Conservation (phyloP, 1,140 invertebrate species). For the Drosophila rufa region DNA sequence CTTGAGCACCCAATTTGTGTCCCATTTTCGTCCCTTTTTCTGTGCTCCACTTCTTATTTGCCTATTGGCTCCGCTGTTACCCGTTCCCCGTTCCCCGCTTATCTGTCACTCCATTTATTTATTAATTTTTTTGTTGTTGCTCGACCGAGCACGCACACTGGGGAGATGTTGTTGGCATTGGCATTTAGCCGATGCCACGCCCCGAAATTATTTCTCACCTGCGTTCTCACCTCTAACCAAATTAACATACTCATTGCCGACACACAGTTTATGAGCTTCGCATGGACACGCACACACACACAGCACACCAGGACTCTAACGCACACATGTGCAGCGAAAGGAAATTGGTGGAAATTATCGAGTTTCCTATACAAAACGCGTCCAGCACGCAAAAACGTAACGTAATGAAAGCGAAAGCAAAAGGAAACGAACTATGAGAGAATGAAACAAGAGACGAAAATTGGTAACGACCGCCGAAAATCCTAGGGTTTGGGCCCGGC, state of each 20-base stretch:
- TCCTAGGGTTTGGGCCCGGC: slow-evolving; percentile 3
- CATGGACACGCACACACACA: slow-evolving; percentile 27
- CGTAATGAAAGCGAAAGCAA: slow-evolving; percentile 27
- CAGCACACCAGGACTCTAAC: slow-evolving; percentile 6
- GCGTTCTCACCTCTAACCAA: slow-evolving; percentile 51
- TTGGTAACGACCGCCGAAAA: slow-evolving; percentile 32
- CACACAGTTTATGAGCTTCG: slow-evolving; percentile 65
- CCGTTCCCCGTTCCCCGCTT: not conserved
- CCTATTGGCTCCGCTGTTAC: not conserved
- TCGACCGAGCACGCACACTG: slow-evolving; percentile 32
- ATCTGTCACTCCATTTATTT: slow-evolving; percentile 17
- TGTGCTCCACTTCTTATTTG: not conserved
- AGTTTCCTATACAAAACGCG: slow-evolving; percentile 83
- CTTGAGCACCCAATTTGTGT: not conserved
- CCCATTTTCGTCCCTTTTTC: not conserved
- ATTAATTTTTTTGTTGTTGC: not conserved
- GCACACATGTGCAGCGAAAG: slow-evolving; percentile 41
- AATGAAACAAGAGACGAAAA: slow-evolving; percentile 44
- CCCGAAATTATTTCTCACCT: slow-evolving; percentile 55
- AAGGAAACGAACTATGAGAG: slow-evolving; percentile 34
- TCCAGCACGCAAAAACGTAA: slow-evolving; percentile 71
- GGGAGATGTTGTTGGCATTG: slow-evolving; percentile 14
- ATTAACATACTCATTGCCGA: slow-evolving; percentile 71
- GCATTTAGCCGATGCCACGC: slow-evolving; percentile 45
- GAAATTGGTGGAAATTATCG: slow-evolving; percentile 83